phyloP scores from a whole-genome alignment of 2,888 invertebrate genomes.

The Agrenia bidenticulata region DNA sequence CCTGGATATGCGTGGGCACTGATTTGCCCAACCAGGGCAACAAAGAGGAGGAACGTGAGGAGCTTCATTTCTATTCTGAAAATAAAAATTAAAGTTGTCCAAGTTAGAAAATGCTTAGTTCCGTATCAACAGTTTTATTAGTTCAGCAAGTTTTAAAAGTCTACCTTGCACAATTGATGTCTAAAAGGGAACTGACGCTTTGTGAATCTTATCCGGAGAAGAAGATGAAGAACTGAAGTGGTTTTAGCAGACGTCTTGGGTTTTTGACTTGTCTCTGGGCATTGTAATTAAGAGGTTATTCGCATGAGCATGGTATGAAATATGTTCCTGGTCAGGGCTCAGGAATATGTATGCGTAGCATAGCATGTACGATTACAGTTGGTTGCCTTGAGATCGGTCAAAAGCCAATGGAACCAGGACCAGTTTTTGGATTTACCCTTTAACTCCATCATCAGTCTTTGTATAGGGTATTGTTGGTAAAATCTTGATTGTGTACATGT shows the following conservation, averaged over 20 bases:
- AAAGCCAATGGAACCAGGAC: not conserved
- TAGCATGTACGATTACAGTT: too few relatives aligned
- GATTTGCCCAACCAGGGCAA: slow-evolving; percentile 40
- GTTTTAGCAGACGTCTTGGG: slow-evolving; percentile 34
- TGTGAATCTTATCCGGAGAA: not conserved
- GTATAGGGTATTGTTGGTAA: too few relatives aligned
- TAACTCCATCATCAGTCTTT: too few relatives aligned
- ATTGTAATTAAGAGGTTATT: slow-evolving; percentile 36
- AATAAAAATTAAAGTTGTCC: not conserved
- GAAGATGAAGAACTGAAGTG: slow-evolving; percentile 41
- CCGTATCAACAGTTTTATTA: too few relatives aligned
- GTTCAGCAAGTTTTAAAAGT: too few relatives aligned
- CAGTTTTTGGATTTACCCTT: slow-evolving; percentile 5
- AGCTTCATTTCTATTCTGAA: slow-evolving; percentile 30
- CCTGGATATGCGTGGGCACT: slow-evolving; percentile 23
- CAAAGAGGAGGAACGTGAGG: slow-evolving; percentile 28
- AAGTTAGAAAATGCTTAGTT: not conserved
- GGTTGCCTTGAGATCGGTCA: not conserved
- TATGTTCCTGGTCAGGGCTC: too few relatives aligned
- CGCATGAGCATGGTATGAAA: not conserved
- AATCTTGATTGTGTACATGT: too few relatives aligned
- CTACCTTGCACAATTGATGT: not conserved
- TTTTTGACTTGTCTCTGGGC: slow-evolving; percentile 34
- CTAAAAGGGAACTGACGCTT: not conserved
- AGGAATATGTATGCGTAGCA: too few relatives aligned